Percentiles rank a stretch among this genome's conserved stretches.
These are phyloP conservation scores for Nephrotoma flavescens DNA, from an alignment of 2,888 invertebrate genomes.

Conservation along the genomic window DNA sequence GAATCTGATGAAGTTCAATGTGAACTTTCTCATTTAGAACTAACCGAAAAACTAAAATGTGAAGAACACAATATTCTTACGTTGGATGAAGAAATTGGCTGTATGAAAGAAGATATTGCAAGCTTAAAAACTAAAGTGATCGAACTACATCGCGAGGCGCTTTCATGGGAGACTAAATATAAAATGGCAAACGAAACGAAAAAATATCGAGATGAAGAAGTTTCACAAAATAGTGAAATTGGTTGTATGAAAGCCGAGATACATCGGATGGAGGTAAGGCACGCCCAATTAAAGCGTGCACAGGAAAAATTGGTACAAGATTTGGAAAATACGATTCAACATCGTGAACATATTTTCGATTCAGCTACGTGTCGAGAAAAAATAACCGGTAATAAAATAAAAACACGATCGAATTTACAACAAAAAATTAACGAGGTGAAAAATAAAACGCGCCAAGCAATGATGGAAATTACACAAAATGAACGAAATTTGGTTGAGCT, in stretches of 20 bases:
- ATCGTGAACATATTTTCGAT: constrained; percentile 47
- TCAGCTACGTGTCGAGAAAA: constrained; percentile 40
- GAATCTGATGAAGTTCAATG: constrained; percentile 40
- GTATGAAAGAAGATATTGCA: constrained; percentile 37
- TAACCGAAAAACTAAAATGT: constrained; percentile 34
- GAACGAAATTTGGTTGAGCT: constrained; percentile 20
- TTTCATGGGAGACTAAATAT: constrained; percentile 72
- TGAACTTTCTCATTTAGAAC: constrained; percentile 36
- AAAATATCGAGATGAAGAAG: constrained; percentile 48
- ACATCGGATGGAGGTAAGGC: constrained; percentile 54
- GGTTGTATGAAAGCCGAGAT: constrained; percentile 66
- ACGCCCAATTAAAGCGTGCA: constrained; percentile 25
- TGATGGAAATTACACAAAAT: constrained; percentile 22
- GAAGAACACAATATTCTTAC: constrained; percentile 12
- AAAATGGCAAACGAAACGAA: constrained; percentile 56
- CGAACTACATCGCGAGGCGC: constrained; percentile 49
- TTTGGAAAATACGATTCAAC: constrained; percentile 46
- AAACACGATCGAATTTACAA: constrained; percentile 35
- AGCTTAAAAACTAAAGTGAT: constrained; percentile 37
- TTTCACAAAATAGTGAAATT: constrained; percentile 51
- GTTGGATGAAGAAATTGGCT: constrained; percentile 54
- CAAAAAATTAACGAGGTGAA: constrained; percentile 43
- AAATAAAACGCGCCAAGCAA: constrained; percentile 39
- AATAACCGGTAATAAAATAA: constrained; percentile 31
- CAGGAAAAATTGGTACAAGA: constrained; percentile 38